Evolutionary conservation across 2,797 vertebrate genomes (phyloP).

Genomic region (Columba guinea): DNA sequence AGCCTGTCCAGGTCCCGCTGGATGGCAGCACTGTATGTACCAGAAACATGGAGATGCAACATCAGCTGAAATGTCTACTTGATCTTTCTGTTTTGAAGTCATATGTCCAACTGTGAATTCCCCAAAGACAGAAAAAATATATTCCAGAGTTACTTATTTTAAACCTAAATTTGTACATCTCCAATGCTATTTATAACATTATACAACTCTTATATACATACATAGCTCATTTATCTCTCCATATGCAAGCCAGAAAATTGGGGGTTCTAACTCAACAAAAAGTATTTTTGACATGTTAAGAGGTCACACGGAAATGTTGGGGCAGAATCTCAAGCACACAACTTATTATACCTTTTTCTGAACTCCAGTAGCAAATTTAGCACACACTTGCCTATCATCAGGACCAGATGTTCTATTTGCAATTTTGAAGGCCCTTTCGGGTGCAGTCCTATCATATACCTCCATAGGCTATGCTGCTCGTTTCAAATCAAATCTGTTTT

Average conservation of each 20-base stretch:
- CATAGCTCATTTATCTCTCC: background rate
- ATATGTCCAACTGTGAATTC: background rate
- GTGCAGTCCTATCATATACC: background rate
- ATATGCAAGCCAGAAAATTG: rapidly evolving
- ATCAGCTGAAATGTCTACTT: background rate
- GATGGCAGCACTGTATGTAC: background rate
- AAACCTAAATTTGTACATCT: background rate
- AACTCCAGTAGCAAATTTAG: background rate
- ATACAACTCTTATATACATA: background rate
- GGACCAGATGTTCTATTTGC: background rate
- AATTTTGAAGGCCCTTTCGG: background rate
- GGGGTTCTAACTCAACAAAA: background rate
- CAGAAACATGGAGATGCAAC: background rate
- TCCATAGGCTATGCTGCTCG: background rate
- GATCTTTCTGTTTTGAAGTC: background rate
- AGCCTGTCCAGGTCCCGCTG: too few relatives aligned
- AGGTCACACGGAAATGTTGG: background rate
- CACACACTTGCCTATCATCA: background rate
- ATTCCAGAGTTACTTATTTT: background rate
- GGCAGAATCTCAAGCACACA: background rate
- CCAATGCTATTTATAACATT: background rate
- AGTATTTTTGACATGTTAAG: background rate
- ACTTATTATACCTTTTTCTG: background rate
- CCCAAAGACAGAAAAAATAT: background rate
- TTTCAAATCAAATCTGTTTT: conserved; percentile 32